Evolutionary conservation across 2,888 invertebrate species (phyloP).

Genomic region (Agapostemon virescens): DNA sequence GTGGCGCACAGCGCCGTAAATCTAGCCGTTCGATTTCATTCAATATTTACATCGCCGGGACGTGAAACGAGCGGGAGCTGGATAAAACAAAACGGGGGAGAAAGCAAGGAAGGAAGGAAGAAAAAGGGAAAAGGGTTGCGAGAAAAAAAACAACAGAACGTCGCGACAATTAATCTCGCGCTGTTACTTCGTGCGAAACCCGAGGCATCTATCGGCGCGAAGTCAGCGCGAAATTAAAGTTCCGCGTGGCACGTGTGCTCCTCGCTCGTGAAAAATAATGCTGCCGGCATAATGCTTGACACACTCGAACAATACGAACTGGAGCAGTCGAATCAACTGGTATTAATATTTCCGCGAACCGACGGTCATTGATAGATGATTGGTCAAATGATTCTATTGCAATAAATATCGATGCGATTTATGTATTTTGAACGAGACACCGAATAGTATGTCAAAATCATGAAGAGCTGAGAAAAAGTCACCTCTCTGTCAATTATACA

Average conservation of each 20-base stretch:
- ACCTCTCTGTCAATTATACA: too few relatives aligned
- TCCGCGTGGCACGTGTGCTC: not conserved
- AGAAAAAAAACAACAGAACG: constrained; percentile 14
- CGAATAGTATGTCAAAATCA: too few relatives aligned
- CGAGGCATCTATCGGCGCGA: constrained; percentile 13
- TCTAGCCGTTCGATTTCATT: constrained; percentile 36
- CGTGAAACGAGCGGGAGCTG: not conserved
- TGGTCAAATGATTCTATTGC: constrained; percentile 30
- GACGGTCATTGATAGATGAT: not conserved
- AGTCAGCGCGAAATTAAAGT: constrained; percentile 31
- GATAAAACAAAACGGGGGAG: not conserved
- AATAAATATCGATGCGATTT: constrained; percentile 40
- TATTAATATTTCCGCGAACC: constrained; percentile 40
- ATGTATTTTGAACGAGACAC: not conserved
- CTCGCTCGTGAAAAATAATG: constrained; percentile 35
- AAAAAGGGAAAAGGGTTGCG: not conserved
- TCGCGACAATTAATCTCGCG: constrained; percentile 32
- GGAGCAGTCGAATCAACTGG: not conserved
- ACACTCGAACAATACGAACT: constrained; percentile 2
- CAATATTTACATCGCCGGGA: constrained; percentile 39
- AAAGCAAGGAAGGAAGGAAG: not conserved
- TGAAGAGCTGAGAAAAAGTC: too few relatives aligned
- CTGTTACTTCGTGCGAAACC: constrained; percentile 27
- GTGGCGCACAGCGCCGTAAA: constrained; percentile 7
- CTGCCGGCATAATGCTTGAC: constrained; percentile 8